A percentile compares a stretch with the other conserved stretches of the same genome.
phyloP scores from a whole-genome alignment of 2,797 vertebrate species.

The Fringilla coelebs region DNA sequence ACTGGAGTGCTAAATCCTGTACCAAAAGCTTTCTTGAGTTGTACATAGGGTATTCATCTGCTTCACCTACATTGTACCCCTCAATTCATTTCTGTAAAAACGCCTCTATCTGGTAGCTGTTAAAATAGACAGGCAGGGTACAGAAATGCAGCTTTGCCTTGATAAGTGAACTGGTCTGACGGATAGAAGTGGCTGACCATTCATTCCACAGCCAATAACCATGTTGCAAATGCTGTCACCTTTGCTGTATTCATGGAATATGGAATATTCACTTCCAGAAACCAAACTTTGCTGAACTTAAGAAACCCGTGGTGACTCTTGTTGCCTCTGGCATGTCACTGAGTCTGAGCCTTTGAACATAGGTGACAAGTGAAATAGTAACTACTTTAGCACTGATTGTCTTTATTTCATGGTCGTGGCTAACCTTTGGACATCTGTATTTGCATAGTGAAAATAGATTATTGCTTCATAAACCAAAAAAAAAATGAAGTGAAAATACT shows the following conservation, averaged over 20 bases:
- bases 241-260: background rate
- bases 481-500: background rate
- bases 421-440: background rate
- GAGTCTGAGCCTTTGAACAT: background rate
- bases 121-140: background rate
- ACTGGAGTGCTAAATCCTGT: background rate
- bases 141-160: background rate
- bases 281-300: background rate
- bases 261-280: background rate
- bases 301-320: background rate
- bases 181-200: accelerated
- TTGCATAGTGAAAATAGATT: background rate
- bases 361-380: background rate
- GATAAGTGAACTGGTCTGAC: background rate
- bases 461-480: background rate
- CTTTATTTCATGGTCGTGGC: background rate
- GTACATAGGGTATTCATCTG: background rate
- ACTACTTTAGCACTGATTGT: background rate
- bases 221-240: background rate
- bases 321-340: background rate
- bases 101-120: background rate
- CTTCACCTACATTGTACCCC: background rate
- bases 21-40: background rate
- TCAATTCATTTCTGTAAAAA: background rate
- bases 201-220: background rate